Conservation (phyloP, 2,113 vertebrate genomes). For the Litocranius walleri region DNA sequence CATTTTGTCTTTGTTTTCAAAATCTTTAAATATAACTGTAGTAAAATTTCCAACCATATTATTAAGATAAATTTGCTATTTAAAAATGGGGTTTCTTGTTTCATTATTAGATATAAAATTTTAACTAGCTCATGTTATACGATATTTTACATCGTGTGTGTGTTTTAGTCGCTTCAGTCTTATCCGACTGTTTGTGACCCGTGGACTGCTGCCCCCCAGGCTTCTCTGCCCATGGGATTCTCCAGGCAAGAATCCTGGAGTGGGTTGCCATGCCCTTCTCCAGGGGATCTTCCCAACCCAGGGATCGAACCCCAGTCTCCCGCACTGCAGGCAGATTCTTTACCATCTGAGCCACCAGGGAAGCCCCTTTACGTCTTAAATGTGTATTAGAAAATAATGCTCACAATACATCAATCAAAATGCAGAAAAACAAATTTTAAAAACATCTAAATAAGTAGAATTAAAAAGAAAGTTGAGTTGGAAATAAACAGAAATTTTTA, state of each 20-base stretch:
- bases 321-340: neutral
- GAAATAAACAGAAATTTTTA: neutral
- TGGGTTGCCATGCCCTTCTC: neutral
- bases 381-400: conserved; percentile 5
- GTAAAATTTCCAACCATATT: neutral
- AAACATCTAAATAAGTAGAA: neutral
- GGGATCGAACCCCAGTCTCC: neutral
- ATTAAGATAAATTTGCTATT: neutral
- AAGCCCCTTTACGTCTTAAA: neutral
- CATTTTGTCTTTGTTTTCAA: neutral
- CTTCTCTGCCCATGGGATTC: neutral
- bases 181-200: neutral
- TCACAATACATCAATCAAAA: neutral
- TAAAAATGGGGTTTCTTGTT: neutral
- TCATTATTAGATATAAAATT: neutral
- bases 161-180: neutral
- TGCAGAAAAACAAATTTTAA: neutral
- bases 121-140: neutral
- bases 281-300: neutral
- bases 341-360: neutral
- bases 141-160: neutral
- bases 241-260: neutral
- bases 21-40: neutral
- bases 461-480: neutral
- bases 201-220: neutral